A percentile compares a stretch with the other conserved stretches of the same genome.
These are phyloP conservation scores for Strigamia transsilvanica DNA, from an alignment of 2,888 invertebrate species.

Conservation along the genomic window DNA sequence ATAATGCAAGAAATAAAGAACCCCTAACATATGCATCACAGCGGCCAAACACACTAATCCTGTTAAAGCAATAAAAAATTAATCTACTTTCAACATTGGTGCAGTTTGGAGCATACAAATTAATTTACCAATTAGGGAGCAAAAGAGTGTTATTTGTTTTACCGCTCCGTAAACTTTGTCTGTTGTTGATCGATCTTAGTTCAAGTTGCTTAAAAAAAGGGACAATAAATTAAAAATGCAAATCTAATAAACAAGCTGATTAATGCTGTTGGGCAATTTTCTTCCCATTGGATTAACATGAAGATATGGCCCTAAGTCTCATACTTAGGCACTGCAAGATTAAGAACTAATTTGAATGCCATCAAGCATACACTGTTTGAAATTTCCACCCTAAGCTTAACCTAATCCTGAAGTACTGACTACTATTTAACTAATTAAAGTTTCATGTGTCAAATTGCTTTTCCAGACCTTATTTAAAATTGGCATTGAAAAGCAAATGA, in stretches of 20 bases:
- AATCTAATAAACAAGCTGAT: background rate
- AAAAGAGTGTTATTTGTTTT: background rate
- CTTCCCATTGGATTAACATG: background rate
- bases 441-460: background rate
- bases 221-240: background rate
- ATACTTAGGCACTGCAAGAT: background rate
- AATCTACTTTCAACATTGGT: no score
- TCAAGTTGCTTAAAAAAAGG: background rate
- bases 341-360: no score
- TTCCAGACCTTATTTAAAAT: background rate
- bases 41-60: no score
- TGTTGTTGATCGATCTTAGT: background rate
- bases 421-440: background rate
- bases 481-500: background rate
- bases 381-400: no score
- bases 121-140: no score
- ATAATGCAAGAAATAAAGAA: no score
- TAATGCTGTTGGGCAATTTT: background rate
- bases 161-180: background rate
- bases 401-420: background rate
- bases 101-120: no score
- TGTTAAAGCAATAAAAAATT: no score
- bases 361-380: no score
- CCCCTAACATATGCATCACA: no score
- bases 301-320: background rate